Evolutionary conservation across 92 coral and sea anemone species (phyloP).

Genomic region (Palythoa caribaeorum): DNA sequence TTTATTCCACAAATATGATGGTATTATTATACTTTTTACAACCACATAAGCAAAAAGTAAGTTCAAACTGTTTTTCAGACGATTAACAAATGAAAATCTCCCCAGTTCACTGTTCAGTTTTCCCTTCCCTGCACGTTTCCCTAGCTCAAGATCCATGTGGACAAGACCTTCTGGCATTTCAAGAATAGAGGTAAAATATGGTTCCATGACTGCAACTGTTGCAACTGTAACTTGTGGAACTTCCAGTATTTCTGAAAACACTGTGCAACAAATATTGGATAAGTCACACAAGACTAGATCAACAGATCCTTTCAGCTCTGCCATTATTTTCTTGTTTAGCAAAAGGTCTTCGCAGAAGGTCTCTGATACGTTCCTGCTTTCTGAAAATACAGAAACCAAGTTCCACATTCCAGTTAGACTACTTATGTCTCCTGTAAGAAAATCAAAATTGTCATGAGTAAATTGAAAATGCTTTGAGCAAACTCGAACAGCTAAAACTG

Average conservation of each 20-base stretch:
- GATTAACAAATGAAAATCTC: conserved; percentile 47
- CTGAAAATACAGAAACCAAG: background rate
- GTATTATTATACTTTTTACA: background rate
- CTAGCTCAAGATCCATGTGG: conserved; percentile 31
- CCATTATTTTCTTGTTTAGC: conserved; percentile 25
- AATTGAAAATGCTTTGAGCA: too few species aligned
- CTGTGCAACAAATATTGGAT: conserved; percentile 38
- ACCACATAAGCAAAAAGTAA: background rate
- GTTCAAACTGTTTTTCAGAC: conserved; percentile 45
- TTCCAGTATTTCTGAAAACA: conserved; percentile 49
- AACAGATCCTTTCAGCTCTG: conserved; percentile 36
- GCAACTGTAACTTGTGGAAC: conserved; percentile 44
- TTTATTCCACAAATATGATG: conserved; percentile 47
- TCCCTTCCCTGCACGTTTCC: background rate
- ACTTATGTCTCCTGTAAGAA: conserved; percentile 12
- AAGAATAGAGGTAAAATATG: background rate
- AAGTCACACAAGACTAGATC: conserved; percentile 59
- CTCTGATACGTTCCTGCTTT: background rate
- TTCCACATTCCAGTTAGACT: conserved; percentile 34
- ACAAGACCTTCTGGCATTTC: conserved; percentile 23
- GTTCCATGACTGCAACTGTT: conserved; percentile 40
- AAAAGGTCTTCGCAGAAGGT: conserved; percentile 52
- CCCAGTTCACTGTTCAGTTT: background rate
- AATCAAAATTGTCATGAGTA: background rate
- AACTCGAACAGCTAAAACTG: too few species aligned